These are phyloP conservation scores for Chironomus tentans DNA, from an alignment of 2,888 invertebrate species.

Conservation along the genomic window DNA sequence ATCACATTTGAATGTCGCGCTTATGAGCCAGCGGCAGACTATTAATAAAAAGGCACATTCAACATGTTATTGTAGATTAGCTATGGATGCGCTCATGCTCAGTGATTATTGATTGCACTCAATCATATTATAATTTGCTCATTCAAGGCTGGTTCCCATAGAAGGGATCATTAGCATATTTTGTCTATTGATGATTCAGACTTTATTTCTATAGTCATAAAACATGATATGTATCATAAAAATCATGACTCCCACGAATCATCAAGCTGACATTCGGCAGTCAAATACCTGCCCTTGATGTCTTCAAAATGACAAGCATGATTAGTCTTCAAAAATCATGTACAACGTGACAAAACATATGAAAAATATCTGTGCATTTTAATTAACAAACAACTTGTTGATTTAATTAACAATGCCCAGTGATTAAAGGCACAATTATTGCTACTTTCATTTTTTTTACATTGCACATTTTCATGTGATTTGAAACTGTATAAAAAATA, in stretches of 20 bases:
- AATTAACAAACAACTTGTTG: too few species aligned
- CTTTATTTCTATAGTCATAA: too few species aligned
- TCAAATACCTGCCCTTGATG: too few species aligned
- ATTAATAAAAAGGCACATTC: not conserved
- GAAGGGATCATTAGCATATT: too few species aligned
- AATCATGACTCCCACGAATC: too few species aligned
- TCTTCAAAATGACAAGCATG: too few species aligned
- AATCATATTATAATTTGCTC: not conserved
- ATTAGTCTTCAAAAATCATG: too few species aligned
- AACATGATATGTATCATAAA: too few species aligned
- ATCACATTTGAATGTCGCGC: not conserved
- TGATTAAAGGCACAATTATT: not conserved
- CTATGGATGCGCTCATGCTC: slow-evolving; percentile 8
- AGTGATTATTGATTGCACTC: not conserved
- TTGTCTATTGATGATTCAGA: too few species aligned
- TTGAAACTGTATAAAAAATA: not conserved
- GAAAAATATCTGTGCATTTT: too few species aligned
- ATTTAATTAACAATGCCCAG: not conserved
- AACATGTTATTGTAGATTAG: slow-evolving; percentile 19
- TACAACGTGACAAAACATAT: too few species aligned
- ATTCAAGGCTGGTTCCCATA: not conserved
- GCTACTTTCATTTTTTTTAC: not conserved
- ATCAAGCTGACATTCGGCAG: too few species aligned
- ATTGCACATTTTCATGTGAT: not conserved
- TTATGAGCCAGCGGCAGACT: not conserved